Percentiles rank a stretch among this genome's conserved stretches.
phyloP scores from a whole-genome alignment of 2,888 invertebrate species.

The Lasioglossum zephyrum region DNA sequence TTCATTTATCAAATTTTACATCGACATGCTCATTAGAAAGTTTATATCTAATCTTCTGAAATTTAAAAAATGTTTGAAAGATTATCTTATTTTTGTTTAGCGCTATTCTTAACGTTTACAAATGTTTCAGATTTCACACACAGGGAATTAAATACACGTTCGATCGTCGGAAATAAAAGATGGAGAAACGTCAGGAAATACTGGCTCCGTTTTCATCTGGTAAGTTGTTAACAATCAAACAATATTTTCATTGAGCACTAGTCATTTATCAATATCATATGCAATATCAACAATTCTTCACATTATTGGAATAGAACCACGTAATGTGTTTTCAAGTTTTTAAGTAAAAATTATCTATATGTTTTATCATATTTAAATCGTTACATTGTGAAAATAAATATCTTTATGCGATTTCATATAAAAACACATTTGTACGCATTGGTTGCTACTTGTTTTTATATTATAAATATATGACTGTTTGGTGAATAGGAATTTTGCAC shows the following conservation, averaged over 20 bases:
- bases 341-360: not conserved
- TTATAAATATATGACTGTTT: not conserved
- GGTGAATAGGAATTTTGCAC: not conserved
- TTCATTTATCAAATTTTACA: not conserved
- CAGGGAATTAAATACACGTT: conserved; percentile 40
- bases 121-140: conserved; percentile 58
- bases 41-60: not conserved
- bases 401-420: not conserved
- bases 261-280: conserved; percentile 40
- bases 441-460: conserved; percentile 1
- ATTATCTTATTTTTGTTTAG: not conserved
- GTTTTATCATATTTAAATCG: not conserved
- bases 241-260: conserved; percentile 38
- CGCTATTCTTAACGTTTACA: conserved; percentile 35
- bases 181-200: conserved; percentile 81
- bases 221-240: conserved; percentile 69
- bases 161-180: conserved; percentile 52
- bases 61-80: not conserved
- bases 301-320: conserved; percentile 6
- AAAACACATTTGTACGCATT: not conserved
- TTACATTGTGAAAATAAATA: not conserved
- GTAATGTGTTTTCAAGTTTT: conserved; percentile 15
- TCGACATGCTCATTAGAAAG: not conserved
- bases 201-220: conserved; percentile 81
- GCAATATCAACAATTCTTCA: conserved; percentile 8